These are phyloP conservation scores for Epinotia brunnichana DNA, from an alignment of 2,888 invertebrate genomes.

Conservation along the genomic window DNA sequence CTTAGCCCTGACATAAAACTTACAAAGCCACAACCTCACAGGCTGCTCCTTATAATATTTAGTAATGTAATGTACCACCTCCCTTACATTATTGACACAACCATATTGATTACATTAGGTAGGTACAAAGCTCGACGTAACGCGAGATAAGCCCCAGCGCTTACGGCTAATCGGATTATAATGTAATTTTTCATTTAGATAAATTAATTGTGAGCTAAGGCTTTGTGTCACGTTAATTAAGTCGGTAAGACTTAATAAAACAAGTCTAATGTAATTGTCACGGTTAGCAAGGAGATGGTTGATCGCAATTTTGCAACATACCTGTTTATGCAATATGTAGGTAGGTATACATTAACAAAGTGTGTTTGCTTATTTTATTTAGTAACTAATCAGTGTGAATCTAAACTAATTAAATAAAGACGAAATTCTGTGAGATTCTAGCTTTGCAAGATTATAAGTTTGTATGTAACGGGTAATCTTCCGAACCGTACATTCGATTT, in stretches of 20 bases:
- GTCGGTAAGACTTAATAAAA: not conserved
- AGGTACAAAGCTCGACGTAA: not conserved
- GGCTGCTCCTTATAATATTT: too few species aligned
- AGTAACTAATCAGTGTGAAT: too few species aligned
- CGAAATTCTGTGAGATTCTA: too few species aligned
- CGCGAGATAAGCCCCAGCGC: not conserved
- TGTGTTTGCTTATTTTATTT: too few species aligned
- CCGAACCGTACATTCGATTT: too few species aligned
- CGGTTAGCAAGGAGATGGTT: not conserved
- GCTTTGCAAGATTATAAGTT: too few species aligned
- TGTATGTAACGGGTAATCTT: too few species aligned
- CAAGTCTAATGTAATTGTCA: not conserved
- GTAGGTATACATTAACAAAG: not conserved
- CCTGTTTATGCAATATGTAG: not conserved
- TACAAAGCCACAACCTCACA: too few species aligned
- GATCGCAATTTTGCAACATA: not conserved
- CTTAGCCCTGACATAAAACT: too few species aligned
- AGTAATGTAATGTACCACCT: too few species aligned
- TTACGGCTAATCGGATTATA: constrained; percentile 19
- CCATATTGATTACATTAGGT: constrained; percentile 7
- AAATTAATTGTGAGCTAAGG: not conserved
- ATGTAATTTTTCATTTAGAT: constrained; percentile 4
- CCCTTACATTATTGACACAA: constrained; percentile 2
- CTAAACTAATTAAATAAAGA: too few species aligned
- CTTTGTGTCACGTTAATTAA: constrained; percentile 17